Evolutionary conservation across 2,113 vertebrate species (phyloP).

Genomic region (Scartelaos histophorus): DNA sequence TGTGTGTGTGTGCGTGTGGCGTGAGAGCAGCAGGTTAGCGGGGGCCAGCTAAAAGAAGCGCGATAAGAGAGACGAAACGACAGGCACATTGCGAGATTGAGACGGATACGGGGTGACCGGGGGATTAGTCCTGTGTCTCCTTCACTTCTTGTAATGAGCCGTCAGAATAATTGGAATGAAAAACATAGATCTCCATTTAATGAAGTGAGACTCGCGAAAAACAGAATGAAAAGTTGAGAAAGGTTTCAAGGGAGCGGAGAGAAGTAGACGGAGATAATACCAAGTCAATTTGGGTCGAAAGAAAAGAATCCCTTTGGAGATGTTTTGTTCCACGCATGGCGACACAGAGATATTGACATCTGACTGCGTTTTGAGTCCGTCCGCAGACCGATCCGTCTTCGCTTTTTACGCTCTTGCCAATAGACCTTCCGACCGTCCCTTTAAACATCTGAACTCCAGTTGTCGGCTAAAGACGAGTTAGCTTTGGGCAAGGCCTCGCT

Average conservation of each 20-base stretch:
- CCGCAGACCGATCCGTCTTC: slow-evolving; percentile 30
- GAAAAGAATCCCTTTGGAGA: slow-evolving; percentile 8
- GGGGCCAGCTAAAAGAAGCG: slow-evolving; percentile 3
- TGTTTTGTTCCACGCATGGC: slow-evolving; percentile 19
- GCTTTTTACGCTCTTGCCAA: slow-evolving; percentile 16
- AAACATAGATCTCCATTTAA: slow-evolving; percentile 63
- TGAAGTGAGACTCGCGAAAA: slow-evolving; percentile 57
- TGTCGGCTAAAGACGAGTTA: slow-evolving; percentile 29
- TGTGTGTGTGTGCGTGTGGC: neutral
- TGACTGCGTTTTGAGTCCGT: slow-evolving; percentile 27
- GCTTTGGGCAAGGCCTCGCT: slow-evolving; percentile 32
- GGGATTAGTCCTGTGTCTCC: slow-evolving; percentile 55
- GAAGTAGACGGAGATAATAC: slow-evolving; percentile 31
- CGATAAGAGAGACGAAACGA: slow-evolving; percentile 33
- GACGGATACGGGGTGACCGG: slow-evolving; percentile 44
- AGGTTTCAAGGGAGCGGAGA: slow-evolving; percentile 12
- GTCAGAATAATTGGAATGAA: slow-evolving; percentile 73
- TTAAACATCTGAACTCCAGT: slow-evolving; percentile 16
- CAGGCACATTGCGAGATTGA: slow-evolving; percentile 18
- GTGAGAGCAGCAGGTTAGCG: neutral
- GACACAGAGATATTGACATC: slow-evolving; percentile 7
- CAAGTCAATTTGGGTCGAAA: slow-evolving; percentile 17
- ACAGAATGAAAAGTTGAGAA: slow-evolving; percentile 40
- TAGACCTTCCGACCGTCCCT: slow-evolving; percentile 18
- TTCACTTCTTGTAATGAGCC: slow-evolving; percentile 66